These are phyloP conservation scores for Eciton burchellii DNA, from an alignment of 1,140 invertebrate species.

Conservation along the genomic window DNA sequence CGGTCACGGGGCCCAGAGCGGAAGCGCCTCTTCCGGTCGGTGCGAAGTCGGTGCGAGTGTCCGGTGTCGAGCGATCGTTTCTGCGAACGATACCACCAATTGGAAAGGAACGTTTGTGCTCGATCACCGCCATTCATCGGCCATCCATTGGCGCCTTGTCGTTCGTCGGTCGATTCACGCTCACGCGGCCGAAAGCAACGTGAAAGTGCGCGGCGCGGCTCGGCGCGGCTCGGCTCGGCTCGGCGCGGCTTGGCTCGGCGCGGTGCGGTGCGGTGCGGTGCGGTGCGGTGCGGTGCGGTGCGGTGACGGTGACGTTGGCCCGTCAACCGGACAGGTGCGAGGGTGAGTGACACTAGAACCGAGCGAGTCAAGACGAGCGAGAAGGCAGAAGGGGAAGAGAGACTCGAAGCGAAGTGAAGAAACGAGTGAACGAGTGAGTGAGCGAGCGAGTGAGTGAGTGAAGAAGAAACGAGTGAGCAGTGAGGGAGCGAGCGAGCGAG, in stretches of 20 bases:
- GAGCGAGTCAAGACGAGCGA: not conserved
- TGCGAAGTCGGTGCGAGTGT: conserved; percentile 20
- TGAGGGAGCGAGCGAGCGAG: too few relatives aligned
- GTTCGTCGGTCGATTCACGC: conserved; percentile 29
- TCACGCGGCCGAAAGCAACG: conserved; percentile 42
- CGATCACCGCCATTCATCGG: too few relatives aligned
- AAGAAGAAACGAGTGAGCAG: too few relatives aligned
- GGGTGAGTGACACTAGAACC: conserved; percentile 16
- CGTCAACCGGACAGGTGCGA: conserved; percentile 66
- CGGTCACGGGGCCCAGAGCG: not conserved
- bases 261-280: not conserved
- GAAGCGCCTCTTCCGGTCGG: conserved; percentile 31
- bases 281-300: conserved; percentile 14
- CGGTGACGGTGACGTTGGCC: conserved; percentile 20
- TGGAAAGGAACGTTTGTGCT: not conserved
- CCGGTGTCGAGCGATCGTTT: conserved; percentile 17
- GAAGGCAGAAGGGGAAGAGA: conserved; percentile 33
- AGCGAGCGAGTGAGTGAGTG: too few relatives aligned
- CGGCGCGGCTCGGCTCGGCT: too few relatives aligned
- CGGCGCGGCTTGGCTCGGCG: conserved; percentile 3
- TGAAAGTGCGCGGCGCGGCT: conserved; percentile 67
- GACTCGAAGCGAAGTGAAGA: too few relatives aligned
- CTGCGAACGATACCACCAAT: not conserved
- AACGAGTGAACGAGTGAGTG: too few relatives aligned
- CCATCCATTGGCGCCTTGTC: too few relatives aligned